Evolutionary conservation across 2,113 vertebrate genomes (phyloP).

Genomic region (Nycticebus coucang): DNA sequence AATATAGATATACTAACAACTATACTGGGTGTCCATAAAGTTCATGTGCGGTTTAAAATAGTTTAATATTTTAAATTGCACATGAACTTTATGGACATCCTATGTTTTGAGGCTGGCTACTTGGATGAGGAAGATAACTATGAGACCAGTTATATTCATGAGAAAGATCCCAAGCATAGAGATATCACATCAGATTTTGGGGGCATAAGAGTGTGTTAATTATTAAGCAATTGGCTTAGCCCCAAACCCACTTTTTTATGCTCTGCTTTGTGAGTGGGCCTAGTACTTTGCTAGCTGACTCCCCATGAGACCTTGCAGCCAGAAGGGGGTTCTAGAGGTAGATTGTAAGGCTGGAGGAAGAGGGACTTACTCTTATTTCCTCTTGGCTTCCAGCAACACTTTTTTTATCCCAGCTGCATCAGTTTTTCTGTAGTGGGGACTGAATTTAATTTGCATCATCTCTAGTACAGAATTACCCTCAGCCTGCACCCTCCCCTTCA

Average conservation of each 20-base stretch:
- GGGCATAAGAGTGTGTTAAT: background rate
- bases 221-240: background rate
- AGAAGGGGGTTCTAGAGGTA: background rate
- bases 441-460: slow-evolving; percentile 23
- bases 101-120: background rate
- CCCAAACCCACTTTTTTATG: background rate
- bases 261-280: background rate
- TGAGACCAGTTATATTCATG: background rate
- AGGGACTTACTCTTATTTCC: slow-evolving; percentile 3
- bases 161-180: background rate
- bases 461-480: background rate
- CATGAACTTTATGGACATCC: too few relatives aligned
- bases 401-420: background rate
- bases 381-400: background rate
- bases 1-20: background rate
- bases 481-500: background rate
- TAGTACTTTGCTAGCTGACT: background rate
- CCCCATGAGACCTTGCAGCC: background rate
- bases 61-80: too few relatives aligned
- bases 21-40: background rate
- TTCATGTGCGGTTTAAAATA: too few relatives aligned
- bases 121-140: background rate
- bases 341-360: background rate
- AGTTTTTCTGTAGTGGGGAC: slow-evolving; percentile 11
- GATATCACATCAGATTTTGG: background rate